Evolutionary conservation across 1,140 invertebrate genomes (phyloP).

Genomic region (Meloidogyne hapla): DNA sequence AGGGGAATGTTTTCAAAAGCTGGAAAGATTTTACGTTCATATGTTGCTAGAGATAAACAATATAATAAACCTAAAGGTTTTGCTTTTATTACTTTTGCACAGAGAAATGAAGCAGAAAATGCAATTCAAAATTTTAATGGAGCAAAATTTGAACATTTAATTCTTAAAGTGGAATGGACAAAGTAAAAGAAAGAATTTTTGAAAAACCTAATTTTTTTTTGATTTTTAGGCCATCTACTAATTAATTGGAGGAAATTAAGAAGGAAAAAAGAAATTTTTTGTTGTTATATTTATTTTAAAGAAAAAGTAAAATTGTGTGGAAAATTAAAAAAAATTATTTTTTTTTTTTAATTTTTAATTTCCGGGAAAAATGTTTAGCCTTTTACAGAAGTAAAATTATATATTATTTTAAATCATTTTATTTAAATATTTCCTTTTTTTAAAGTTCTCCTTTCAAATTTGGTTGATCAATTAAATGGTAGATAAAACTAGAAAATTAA

Average conservation of each 20-base stretch:
- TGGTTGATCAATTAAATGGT: slow-evolving; percentile 55
- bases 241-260: not conserved
- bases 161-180: slow-evolving; percentile 97
- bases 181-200: slow-evolving; percentile 68
- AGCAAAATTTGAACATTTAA: slow-evolving; percentile 95
- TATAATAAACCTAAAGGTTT: slow-evolving; percentile 73
- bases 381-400: no score
- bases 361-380: no score
- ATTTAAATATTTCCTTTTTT: slow-evolving; percentile 67
- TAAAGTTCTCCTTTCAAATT: slow-evolving; percentile 62
- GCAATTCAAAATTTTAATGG: slow-evolving; percentile 85
- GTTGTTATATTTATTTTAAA: not conserved
- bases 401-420: no score
- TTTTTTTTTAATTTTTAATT: no score
- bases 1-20: slow-evolving; percentile 90
- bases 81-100: slow-evolving; percentile 92
- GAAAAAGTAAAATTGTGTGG: no score
- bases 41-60: slow-evolving; percentile 79
- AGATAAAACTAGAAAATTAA: slow-evolving; percentile 42
- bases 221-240: slow-evolving; percentile 15
- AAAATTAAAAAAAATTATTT: no score
- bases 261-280: not conserved
- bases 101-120: slow-evolving; percentile 80
- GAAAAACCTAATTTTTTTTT: not conserved
- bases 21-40: slow-evolving; percentile 82